These are phyloP conservation scores for Plecturocebus donacophilus DNA, from an alignment of 2,113 vertebrate species.

Conservation along the genomic window DNA sequence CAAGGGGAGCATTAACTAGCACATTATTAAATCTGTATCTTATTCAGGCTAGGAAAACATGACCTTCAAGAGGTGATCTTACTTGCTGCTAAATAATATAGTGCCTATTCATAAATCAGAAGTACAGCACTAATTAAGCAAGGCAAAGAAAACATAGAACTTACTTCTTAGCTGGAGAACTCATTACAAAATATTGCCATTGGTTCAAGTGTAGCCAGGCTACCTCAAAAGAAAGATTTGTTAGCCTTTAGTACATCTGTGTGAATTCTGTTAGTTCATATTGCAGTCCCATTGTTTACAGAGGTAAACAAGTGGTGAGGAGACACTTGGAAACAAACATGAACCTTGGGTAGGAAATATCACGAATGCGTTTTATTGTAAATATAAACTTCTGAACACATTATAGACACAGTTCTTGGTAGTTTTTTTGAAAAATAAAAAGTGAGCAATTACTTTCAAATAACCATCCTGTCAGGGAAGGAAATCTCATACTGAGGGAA, in stretches of 20 bases:
- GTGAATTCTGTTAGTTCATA: not conserved
- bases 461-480: slow-evolving; percentile 8
- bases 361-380: not conserved
- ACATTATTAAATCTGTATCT: not conserved
- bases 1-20: not conserved
- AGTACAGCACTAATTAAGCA: not conserved
- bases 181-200: not conserved
- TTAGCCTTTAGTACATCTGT: not conserved
- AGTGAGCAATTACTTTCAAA: not conserved
- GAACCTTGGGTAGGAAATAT: not conserved
- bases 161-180: not conserved
- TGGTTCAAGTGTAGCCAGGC: not conserved
- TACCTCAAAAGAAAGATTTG: not conserved
- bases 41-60: not conserved
- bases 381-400: slow-evolving; percentile 13
- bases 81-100: slow-evolving; percentile 5
- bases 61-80: not conserved
- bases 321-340: not conserved
- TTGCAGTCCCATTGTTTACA: not conserved
- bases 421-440: slow-evolving; percentile 8
- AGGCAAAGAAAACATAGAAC: not conserved
- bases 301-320: not conserved
- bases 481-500: slow-evolving; percentile 64
- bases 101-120: not conserved
- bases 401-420: not conserved